phyloP scores from a whole-genome alignment of 1,140 invertebrate species.

The Manduca sexta region DNA sequence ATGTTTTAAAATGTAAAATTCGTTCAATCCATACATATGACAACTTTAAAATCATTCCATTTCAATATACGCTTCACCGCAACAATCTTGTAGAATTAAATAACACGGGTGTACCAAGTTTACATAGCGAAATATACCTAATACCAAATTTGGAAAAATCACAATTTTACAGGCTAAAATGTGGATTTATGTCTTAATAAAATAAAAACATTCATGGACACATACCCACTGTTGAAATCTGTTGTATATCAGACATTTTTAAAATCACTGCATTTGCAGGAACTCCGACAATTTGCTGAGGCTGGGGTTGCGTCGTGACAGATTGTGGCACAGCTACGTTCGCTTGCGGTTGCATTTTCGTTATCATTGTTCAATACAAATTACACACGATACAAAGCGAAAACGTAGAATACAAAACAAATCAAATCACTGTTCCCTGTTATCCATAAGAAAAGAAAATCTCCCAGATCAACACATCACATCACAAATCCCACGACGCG shows the following conservation, averaged over 20 bases:
- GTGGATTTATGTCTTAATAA: too few species aligned
- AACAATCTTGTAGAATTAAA: too few species aligned
- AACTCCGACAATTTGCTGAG: constrained; percentile 69
- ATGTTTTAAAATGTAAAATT: too few species aligned
- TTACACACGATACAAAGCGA: neutral
- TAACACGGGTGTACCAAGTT: too few species aligned
- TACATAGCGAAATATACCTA: too few species aligned
- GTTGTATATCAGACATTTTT: constrained; percentile 84
- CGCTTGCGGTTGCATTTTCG: constrained; percentile 72
- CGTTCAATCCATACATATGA: too few species aligned
- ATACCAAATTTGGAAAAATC: too few species aligned
- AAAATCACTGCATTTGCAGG: constrained; percentile 77
- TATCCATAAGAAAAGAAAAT: constrained; percentile 14
- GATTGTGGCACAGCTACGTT: constrained; percentile 71
- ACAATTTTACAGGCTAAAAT: too few species aligned
- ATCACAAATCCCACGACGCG: constrained; percentile 15
- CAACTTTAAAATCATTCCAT: too few species aligned
- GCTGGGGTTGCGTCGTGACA: constrained; percentile 67
- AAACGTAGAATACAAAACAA: neutral
- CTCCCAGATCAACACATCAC: constrained; percentile 8
- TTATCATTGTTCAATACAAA: constrained; percentile 54
- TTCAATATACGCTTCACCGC: too few species aligned
- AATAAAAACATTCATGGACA: constrained; percentile 20
- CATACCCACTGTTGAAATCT: constrained; percentile 80
- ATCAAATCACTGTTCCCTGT: constrained; percentile 7